Conservation (phyloP, 2,797 vertebrate genomes). For the Cynodonichthys magdalenae region DNA sequence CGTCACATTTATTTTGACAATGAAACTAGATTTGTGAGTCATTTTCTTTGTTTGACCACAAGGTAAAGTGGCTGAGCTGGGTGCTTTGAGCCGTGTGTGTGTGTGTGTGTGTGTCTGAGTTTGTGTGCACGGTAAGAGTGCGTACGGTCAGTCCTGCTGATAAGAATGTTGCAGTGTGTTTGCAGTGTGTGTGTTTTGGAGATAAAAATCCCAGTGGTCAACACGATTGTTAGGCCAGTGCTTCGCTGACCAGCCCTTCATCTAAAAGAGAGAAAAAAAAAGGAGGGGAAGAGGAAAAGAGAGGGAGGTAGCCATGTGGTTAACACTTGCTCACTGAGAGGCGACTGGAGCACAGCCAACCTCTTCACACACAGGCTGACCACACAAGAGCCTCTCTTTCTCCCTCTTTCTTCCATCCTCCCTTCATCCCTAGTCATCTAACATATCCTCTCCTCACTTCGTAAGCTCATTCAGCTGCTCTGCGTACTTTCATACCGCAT, state of each 20-base stretch:
- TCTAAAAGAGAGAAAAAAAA: constrained; percentile 56
- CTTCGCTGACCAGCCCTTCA: constrained; percentile 70
- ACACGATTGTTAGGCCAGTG: constrained; percentile 73
- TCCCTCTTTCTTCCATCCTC: constrained; percentile 74
- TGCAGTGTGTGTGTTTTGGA: constrained; percentile 71
- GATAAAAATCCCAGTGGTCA: constrained; percentile 81
- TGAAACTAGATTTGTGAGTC: constrained; percentile 33
- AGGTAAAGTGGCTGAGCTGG: constrained; percentile 43
- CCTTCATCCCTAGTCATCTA: constrained; percentile 75
- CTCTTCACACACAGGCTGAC: constrained; percentile 81
- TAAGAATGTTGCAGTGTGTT: constrained; percentile 74
- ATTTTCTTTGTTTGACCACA: constrained; percentile 62
- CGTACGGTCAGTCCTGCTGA: constrained; percentile 55
- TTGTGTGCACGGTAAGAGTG: constrained; percentile 36
- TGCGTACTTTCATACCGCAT: constrained; percentile 47
- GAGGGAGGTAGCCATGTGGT: constrained; percentile 78
- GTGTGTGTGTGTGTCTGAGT: constrained; percentile 11
- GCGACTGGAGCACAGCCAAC: constrained; percentile 79
- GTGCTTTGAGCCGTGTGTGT: constrained; percentile 16
- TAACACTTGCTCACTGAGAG: constrained; percentile 81
- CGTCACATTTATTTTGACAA: constrained; percentile 40
- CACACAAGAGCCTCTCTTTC: constrained; percentile 81
- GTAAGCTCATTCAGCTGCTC: constrained; percentile 44
- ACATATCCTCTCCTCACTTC: constrained; percentile 70
- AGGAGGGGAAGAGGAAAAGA: constrained; percentile 42